A percentile compares a stretch with the other conserved stretches of the same genome.
Conservation (phyloP, 2,888 invertebrate species). For the Scelioninae gen. 2 region DNA sequence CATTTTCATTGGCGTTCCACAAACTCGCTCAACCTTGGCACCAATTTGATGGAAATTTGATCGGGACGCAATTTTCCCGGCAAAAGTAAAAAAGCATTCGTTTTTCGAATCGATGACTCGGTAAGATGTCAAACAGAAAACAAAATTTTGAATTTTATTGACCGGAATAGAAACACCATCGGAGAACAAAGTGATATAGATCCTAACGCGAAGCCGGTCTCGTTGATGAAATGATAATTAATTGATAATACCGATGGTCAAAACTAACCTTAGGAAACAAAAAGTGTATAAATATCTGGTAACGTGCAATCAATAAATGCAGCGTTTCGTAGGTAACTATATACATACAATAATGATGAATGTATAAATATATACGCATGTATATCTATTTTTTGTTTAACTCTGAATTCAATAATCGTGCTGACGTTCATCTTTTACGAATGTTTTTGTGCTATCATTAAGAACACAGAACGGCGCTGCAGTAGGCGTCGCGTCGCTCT, state of each 20-base stretch:
- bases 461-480: conserved; percentile 14
- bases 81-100: neutral
- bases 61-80: conserved; percentile 5
- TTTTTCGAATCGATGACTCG: conserved; percentile 14
- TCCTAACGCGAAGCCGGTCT: conserved; percentile 27
- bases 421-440: conserved; percentile 51
- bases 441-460: conserved; percentile 55
- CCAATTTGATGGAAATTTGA: conserved; percentile 33
- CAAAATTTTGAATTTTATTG: conserved; percentile 30
- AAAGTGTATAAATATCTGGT: neutral
- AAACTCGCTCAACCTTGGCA: conserved; percentile 42
- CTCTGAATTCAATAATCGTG: conserved; percentile 45
- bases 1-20: conserved; percentile 26
- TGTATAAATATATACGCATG: conserved; percentile 25
- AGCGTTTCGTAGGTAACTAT: conserved; percentile 23
- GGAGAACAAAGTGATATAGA: conserved; percentile 5
- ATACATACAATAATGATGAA: conserved; percentile 16
- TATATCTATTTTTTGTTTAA: conserved; percentile 29
- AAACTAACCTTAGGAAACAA: neutral
- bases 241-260: conserved; percentile 1
- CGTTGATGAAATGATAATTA: conserved; percentile 17
- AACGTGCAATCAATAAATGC: conserved; percentile 23
- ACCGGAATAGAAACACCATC: conserved; percentile 4
- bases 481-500: conserved; percentile 14
- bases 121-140: conserved; percentile 4